Evolutionary conservation across 2,113 vertebrate species (phyloP).

Genomic region (Anoplopoma fimbria): DNA sequence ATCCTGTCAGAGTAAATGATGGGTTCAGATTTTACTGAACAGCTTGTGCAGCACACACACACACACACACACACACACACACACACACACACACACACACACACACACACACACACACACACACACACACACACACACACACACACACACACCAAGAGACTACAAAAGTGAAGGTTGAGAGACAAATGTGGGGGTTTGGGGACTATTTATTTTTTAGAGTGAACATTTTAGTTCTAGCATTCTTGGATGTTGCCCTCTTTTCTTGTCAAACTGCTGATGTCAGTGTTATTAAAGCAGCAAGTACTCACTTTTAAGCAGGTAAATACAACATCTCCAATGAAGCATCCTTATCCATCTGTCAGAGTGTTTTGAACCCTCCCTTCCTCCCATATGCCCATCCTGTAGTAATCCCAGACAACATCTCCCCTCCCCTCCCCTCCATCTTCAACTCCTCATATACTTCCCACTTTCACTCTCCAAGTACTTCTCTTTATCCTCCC

Average conservation of each 20-base stretch:
- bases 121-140: slow-evolving; percentile 1
- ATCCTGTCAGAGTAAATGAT: slow-evolving; percentile 44
- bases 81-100: slow-evolving; percentile 11
- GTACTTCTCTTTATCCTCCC: not conserved
- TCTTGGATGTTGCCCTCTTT: not conserved
- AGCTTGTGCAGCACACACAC: not conserved
- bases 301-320: not conserved
- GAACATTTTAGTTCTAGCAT: not conserved
- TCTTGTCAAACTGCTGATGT: not conserved
- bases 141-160: not conserved
- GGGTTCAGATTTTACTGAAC: slow-evolving; percentile 46
- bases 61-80: too few relatives aligned
- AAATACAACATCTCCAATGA: not conserved
- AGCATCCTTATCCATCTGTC: slow-evolving; percentile 18
- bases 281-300: not conserved
- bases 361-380: slow-evolving; percentile 13
- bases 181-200: not conserved
- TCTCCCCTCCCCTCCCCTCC: slow-evolving; percentile 15
- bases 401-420: not conserved
- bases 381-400: slow-evolving; percentile 6
- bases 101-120: slow-evolving; percentile 2
- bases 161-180: not conserved
- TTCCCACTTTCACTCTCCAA: slow-evolving; percentile 26
- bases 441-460: not conserved
- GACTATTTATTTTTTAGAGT: not conserved